Conservation (phyloP, 2,888 invertebrate genomes). For the Sphinx pinastri region DNA sequence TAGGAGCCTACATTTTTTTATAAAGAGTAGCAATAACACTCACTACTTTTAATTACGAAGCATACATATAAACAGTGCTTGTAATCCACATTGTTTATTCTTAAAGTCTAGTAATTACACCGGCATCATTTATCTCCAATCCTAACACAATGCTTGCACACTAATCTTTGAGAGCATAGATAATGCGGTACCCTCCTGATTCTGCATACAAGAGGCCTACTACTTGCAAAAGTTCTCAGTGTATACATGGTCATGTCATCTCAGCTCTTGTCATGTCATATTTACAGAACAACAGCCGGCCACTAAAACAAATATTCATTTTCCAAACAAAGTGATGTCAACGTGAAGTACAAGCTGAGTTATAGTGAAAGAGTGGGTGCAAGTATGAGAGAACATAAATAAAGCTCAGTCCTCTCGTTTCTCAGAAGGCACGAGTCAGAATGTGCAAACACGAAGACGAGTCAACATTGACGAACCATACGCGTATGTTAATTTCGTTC, state of each 20-base stretch:
- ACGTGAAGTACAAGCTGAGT: constrained; percentile 8
- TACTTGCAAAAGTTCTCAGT: no score
- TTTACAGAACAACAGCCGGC: not conserved
- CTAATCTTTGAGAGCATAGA: no score
- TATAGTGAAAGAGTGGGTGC: constrained; percentile 5
- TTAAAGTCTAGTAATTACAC: no score
- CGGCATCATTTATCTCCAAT: no score
- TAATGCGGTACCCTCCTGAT: no score
- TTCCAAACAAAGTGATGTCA: constrained; percentile 14
- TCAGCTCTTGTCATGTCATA: not conserved
- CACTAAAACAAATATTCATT: constrained; percentile 9
- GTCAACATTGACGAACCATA: constrained; percentile 8
- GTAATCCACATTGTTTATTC: no score
- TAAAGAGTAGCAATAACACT: no score
- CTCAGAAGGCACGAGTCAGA: constrained; percentile 19
- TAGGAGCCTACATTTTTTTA: no score
- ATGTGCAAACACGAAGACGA: constrained; percentile 16
- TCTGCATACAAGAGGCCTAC: no score
- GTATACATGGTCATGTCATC: not conserved
- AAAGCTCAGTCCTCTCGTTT: constrained; percentile 13
- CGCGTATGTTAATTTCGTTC: constrained; percentile 16
- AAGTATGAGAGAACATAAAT: constrained; percentile 8
- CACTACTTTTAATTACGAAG: no score
- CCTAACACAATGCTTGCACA: no score
- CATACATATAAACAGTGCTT: no score